These are phyloP conservation scores for Notothenia coriiceps DNA, from an alignment of 2,113 vertebrate genomes.

Conservation along the genomic window DNA sequence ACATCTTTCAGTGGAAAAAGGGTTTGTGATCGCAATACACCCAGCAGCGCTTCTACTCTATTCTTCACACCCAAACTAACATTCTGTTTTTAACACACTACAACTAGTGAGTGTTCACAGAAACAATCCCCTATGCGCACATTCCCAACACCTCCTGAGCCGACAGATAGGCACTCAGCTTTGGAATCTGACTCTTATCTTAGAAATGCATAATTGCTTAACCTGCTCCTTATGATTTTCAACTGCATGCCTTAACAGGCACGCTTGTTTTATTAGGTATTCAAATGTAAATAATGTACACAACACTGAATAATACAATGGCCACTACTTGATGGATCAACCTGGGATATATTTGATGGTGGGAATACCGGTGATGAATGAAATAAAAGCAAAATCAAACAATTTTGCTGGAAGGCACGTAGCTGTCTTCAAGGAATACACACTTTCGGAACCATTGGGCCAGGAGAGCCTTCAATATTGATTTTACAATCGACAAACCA, in stretches of 20 bases:
- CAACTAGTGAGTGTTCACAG: neutral
- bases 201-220: slow-evolving; percentile 27
- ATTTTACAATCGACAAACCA: slow-evolving; percentile 70
- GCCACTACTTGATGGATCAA: neutral
- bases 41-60: too few species aligned
- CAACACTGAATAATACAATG: neutral
- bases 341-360: neutral
- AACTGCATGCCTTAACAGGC: slow-evolving; percentile 33
- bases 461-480: slow-evolving; percentile 49
- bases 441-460: slow-evolving; percentile 22
- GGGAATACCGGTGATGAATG: neutral
- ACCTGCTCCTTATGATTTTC: slow-evolving; percentile 2
- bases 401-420: slow-evolving; percentile 7
- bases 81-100: neutral
- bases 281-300: slow-evolving; percentile 16
- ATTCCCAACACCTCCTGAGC: neutral
- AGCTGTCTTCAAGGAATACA: slow-evolving; percentile 9
- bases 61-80: neutral
- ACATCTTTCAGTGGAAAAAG: too few species aligned
- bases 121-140: neutral
- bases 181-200: slow-evolving; percentile 58
- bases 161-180: slow-evolving; percentile 6
- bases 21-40: too few species aligned
- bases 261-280: slow-evolving; percentile 6
- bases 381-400: slow-evolving; percentile 28